Conservation (phyloP, 2,113 vertebrate genomes). For the Piliocolobus tephrosceles region DNA sequence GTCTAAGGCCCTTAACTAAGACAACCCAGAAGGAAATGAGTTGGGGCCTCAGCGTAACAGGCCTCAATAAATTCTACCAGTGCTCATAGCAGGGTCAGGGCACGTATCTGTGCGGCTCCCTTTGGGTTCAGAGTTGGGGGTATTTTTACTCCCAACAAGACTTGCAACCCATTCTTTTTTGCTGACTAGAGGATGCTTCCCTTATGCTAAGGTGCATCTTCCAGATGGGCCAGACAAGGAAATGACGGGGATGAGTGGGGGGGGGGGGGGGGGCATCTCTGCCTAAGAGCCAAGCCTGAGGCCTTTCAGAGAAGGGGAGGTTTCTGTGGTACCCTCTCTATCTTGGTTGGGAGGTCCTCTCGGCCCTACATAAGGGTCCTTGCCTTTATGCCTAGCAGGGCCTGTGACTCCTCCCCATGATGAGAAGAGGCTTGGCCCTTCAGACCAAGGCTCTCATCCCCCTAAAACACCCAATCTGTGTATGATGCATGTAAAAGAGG, state of each 20-base stretch:
- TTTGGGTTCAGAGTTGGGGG: background rate
- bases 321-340: background rate
- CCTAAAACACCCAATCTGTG: background rate
- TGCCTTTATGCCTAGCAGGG: background rate
- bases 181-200: background rate
- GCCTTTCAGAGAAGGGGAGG: background rate
- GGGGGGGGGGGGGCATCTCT: rapidly evolving
- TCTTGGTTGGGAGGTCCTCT: background rate
- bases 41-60: background rate
- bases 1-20: background rate
- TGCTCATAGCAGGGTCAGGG: background rate
- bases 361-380: too few relatives aligned
- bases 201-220: background rate
- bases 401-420: background rate
- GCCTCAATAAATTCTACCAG: background rate
- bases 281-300: background rate
- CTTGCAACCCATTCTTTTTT: background rate
- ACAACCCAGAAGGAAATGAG: background rate
- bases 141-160: background rate
- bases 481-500: background rate
- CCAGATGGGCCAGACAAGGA: background rate
- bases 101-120: background rate
- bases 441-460: background rate
- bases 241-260: too few relatives aligned
- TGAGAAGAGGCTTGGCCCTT: background rate